phyloP scores from a whole-genome alignment of 2,113 vertebrate genomes.

The Nothoprocta perdicaria region DNA sequence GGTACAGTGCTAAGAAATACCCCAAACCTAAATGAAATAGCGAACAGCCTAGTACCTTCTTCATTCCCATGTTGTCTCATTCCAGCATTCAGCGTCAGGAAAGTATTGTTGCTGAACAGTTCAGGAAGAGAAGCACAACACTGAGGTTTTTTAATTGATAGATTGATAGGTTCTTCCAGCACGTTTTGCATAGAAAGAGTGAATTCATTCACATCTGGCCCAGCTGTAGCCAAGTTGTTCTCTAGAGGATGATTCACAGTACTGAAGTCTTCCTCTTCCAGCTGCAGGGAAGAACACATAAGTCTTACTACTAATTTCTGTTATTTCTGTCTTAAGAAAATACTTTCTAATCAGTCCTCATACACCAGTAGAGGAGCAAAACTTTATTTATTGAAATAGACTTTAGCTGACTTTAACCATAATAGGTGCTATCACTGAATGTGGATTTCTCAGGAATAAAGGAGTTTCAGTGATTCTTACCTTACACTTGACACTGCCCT shows the following conservation, averaged over 20 bases:
- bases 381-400: background rate
- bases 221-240: constrained; percentile 27
- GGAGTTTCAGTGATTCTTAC: constrained; percentile 59
- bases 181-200: constrained; percentile 74
- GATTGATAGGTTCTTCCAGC: constrained; percentile 84
- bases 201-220: constrained; percentile 68
- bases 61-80: constrained; percentile 59
- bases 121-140: constrained; percentile 28
- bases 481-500: constrained; percentile 78
- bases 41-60: constrained; percentile 73
- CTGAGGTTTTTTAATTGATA: constrained; percentile 78
- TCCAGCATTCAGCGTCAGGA: constrained; percentile 39
- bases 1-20: background rate
- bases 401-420: background rate
- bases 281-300: constrained; percentile 50
- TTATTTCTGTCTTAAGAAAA: background rate
- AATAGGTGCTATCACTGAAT: background rate
- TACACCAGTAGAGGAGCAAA: background rate
- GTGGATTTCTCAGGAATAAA: background rate
- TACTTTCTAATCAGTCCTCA: background rate
- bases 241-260: constrained; percentile 52
- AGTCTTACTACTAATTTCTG: background rate
- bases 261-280: constrained; percentile 76
- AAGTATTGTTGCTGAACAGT: constrained; percentile 19
- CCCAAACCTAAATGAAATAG: background rate